These are phyloP conservation scores for Bryconaethiops microstoma DNA, from an alignment of 2,797 vertebrate genomes.

Conservation along the genomic window DNA sequence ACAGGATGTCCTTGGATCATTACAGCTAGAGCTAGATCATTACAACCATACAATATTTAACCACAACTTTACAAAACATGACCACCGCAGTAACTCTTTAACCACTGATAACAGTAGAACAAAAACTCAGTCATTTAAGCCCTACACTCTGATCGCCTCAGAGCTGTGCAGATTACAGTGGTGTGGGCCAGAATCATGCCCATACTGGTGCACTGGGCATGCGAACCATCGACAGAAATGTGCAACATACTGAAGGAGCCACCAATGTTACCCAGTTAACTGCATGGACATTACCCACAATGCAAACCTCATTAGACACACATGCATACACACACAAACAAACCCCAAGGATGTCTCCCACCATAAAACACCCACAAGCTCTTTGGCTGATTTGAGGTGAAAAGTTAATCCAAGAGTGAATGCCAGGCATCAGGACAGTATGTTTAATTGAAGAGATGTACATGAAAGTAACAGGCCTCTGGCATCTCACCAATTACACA, in stretches of 20 bases:
- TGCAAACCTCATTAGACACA: slow-evolving; percentile 34
- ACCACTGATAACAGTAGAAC: neutral
- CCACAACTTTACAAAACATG: neutral
- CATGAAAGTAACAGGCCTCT: neutral
- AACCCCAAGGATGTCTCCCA: neutral
- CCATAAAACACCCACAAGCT: neutral
- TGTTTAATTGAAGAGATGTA: neutral
- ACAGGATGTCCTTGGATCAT: slow-evolving; percentile 24
- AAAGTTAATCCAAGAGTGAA: slow-evolving; percentile 9
- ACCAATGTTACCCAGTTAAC: slow-evolving; percentile 13
- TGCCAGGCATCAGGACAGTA: slow-evolving; percentile 14
- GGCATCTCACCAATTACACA: too few species aligned
- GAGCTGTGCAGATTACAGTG: neutral
- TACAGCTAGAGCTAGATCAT: slow-evolving; percentile 3
- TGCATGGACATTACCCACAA: neutral
- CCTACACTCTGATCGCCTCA: neutral
- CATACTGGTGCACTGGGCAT: neutral
- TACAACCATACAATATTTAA: neutral
- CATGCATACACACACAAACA: slow-evolving; percentile 29
- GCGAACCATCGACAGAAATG: too few species aligned
- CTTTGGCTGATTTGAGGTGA: neutral
- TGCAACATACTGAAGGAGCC: neutral
- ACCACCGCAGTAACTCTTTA: slow-evolving; percentile 23
- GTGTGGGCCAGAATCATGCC: neutral
- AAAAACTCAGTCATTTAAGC: neutral